phyloP scores from a whole-genome alignment of 2,888 invertebrate genomes.

The Platerodrilus igneus region DNA sequence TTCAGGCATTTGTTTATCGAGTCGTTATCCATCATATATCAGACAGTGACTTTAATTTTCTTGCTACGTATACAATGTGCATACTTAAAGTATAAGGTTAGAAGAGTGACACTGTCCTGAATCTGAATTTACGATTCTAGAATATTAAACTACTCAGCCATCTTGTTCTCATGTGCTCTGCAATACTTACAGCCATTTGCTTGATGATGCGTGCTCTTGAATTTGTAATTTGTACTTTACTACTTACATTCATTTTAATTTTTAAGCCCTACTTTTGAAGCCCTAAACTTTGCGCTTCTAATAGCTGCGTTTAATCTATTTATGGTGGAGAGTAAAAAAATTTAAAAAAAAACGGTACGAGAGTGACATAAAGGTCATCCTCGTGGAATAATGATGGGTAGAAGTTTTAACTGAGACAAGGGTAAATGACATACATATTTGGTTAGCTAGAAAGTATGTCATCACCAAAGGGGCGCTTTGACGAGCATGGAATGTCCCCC shows the following conservation, averaged over 20 bases:
- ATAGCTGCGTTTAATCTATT: conserved; percentile 4
- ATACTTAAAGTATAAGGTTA: conserved; percentile 19
- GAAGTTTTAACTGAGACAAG: conserved; percentile 17
- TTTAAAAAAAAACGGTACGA: conserved; percentile 1
- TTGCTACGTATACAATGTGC: conserved; percentile 16
- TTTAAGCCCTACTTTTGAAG: conserved; percentile 17
- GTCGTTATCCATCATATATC: no score
- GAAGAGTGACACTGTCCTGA: conserved; percentile 35
- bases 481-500: conserved; percentile 31
- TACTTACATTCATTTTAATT: conserved; percentile 15
- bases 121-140: conserved; percentile 35
- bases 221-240: conserved; percentile 33
- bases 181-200: conserved; percentile 23
- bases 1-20: no score
- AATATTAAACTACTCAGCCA: conserved; percentile 39
- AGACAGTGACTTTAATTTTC: conserved; percentile 20
- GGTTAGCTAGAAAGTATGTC: conserved; percentile 45
- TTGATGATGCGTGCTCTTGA: conserved; percentile 36
- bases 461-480: conserved; percentile 37
- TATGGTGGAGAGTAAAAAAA: conserved; percentile 1
- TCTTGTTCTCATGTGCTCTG: conserved; percentile 34
- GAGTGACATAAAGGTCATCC: not conserved
- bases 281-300: conserved; percentile 1
- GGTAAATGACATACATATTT: conserved; percentile 38
- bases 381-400: conserved; percentile 7